Percentiles rank a stretch among this genome's conserved stretches.
Conservation (phyloP, 2,113 vertebrate species). For the Strix uralensis region DNA sequence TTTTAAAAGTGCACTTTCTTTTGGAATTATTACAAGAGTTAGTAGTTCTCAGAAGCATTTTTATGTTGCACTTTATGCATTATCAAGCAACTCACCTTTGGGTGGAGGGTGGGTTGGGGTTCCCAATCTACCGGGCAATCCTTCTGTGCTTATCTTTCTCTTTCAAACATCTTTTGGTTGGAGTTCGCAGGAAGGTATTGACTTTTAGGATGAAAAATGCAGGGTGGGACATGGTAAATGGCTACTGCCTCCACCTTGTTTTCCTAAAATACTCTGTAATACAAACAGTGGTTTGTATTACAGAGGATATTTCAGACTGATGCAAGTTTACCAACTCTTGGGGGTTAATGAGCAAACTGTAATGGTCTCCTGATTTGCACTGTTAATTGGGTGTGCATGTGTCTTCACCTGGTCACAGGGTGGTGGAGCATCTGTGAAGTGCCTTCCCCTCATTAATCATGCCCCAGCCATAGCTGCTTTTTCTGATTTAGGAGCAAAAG, state of each 20-base stretch:
- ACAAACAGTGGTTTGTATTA: background rate
- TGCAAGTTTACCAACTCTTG: background rate
- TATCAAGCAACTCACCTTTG: background rate
- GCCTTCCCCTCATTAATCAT: background rate
- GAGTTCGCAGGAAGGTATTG: background rate
- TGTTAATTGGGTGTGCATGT: background rate
- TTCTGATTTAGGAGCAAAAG: background rate
- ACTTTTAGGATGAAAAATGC: background rate
- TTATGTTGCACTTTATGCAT: rapidly evolving
- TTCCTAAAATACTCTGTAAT: background rate
- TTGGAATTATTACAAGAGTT: background rate
- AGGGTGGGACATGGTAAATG: background rate
- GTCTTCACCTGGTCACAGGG: background rate
- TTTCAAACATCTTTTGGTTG: background rate
- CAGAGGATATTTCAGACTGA: background rate
- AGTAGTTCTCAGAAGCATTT: background rate
- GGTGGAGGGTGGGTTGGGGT: rapidly evolving
- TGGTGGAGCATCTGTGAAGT: background rate
- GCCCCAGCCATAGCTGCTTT: background rate
- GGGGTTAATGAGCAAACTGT: background rate
- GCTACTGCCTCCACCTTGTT: background rate
- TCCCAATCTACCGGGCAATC: background rate
- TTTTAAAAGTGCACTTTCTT: background rate
- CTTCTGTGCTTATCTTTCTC: background rate
- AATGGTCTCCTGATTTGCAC: background rate